Evolutionary conservation across 2,113 vertebrate genomes (phyloP).

Genomic region (Bubo blakistoni): DNA sequence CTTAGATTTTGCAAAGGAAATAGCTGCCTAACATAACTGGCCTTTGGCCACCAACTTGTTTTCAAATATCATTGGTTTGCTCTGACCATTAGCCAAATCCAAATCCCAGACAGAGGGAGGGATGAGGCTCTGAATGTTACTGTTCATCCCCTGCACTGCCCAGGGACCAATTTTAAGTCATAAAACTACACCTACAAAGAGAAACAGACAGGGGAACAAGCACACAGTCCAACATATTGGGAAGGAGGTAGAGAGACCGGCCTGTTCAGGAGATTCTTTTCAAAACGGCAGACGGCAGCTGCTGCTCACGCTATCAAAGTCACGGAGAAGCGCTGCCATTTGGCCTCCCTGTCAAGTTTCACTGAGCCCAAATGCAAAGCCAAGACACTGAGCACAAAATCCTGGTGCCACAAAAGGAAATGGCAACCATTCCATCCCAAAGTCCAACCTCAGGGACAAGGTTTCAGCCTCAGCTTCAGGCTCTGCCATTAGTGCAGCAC

Average conservation of each 20-base stretch:
- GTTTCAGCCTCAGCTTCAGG: background rate
- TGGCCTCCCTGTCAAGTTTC: background rate
- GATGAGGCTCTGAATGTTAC: background rate
- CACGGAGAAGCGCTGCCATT: fast-evolving
- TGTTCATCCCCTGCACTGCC: background rate
- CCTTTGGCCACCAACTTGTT: background rate
- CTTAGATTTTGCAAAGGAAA: constrained; percentile 24
- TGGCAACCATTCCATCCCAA: background rate
- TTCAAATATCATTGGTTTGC: background rate
- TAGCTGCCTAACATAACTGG: background rate
- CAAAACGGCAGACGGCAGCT: background rate
- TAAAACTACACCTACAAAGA: background rate
- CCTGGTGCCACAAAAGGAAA: background rate
- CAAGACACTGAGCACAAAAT: background rate
- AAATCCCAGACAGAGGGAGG: background rate
- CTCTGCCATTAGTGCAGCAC: background rate
- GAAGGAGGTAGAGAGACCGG: fast-evolving
- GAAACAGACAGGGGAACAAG: background rate
- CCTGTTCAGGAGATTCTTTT: background rate
- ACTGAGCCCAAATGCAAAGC: background rate
- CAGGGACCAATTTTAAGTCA: background rate
- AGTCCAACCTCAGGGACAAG: background rate
- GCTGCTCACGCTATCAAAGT: background rate
- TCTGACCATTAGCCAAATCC: background rate
- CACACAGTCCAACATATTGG: background rate